Evolutionary conservation across 1,140 invertebrate genomes (phyloP).

Genomic region (Saccostrea glomerata): DNA sequence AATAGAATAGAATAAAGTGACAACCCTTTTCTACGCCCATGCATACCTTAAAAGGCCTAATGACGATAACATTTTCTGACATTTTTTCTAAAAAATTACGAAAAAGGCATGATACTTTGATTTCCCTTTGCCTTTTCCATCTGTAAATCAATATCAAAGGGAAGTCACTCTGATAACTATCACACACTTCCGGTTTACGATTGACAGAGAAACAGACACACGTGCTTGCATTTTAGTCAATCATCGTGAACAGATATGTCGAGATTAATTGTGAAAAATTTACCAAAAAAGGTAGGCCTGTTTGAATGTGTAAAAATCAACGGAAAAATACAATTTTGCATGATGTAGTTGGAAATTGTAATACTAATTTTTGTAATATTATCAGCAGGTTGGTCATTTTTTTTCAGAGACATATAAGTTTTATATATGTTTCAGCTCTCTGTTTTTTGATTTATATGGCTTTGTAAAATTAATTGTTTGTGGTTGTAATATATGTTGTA

Average conservation of each 20-base stretch:
- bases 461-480: too few relatives aligned
- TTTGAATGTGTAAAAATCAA: too few relatives aligned
- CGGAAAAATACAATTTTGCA: too few relatives aligned
- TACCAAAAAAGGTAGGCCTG: background rate
- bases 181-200: slow-evolving; percentile 42
- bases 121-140: background rate
- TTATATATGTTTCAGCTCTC: too few relatives aligned
- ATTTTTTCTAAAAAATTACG: slow-evolving; percentile 23
- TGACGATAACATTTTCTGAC: slow-evolving; percentile 30
- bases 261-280: slow-evolving; percentile 1
- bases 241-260: background rate
- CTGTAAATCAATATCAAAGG: slow-evolving; percentile 1
- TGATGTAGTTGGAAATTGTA: too few relatives aligned
- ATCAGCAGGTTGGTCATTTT: too few relatives aligned
- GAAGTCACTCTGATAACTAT: background rate
- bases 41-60: slow-evolving; percentile 43
- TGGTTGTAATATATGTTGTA: too few relatives aligned
- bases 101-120: background rate
- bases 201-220: background rate
- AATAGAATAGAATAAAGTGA: background rate
- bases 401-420: too few relatives aligned
- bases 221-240: background rate
- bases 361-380: too few relatives aligned
- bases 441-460: too few relatives aligned
- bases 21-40: background rate